Evolutionary conservation across 1,140 invertebrate species (phyloP), one percentile per base, ranked within the genome.

Genomic region (Drosophila bipectinata): DNA sequence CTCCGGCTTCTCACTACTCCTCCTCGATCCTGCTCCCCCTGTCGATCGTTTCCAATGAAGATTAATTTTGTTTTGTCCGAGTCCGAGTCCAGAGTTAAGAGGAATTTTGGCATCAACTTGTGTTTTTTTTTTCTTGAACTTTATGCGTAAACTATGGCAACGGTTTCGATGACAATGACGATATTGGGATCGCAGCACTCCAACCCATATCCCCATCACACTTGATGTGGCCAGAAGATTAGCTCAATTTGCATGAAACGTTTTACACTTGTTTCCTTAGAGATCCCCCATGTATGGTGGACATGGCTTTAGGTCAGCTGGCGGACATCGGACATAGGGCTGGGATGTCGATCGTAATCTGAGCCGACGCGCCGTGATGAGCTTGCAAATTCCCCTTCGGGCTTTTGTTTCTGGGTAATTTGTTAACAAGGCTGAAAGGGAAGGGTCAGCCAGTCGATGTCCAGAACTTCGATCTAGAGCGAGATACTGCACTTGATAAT

Each of bases 21-120:
- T 51, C 34, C 30, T 51, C 34, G 7, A 59, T 37, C 7, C 14
- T 63, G 10, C 52, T 53, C 34, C 66, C 72, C 61, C 85, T 90
- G 81, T 90, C 85, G 87, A 90, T 90, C 66, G 68, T 60, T 82
- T 69, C 82, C 78, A 90, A 90, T 82, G 79, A 90, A 90, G 87
- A 90, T 90, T 90, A 90, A 90, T 90, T 90, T 87, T 18, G 58
- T 78, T 84, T 84, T 79, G 72, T 24, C 45, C 49, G 9, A 37
- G 72, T 49, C 45, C 68, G 62, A 37, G 72, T 49, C 45, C 68
- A 59, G 52, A 62, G 71, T 90, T 87, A 79, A 79, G 61, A 67
- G 83, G 83, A 90, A 90, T 72, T 89, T 39, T 30, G 37, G 56
- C 52, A 48, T 14, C 48, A 66, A 52, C 30, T 59, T 69, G 47